phyloP scores from a whole-genome alignment of 2,113 vertebrate genomes.

The Edolisoma coerulescens region DNA sequence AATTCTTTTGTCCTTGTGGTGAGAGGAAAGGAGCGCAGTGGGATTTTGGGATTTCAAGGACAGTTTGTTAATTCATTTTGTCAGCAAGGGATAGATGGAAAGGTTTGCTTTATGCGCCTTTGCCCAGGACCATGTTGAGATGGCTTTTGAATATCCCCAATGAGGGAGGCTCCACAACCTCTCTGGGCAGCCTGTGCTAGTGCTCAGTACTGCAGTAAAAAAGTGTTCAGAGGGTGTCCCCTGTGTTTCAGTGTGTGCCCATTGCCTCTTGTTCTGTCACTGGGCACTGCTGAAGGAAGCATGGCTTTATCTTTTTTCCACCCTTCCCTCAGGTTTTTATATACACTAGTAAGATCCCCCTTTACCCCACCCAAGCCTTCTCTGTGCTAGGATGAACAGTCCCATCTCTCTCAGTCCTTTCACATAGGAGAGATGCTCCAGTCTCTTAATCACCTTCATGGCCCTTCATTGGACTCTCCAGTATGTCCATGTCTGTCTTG shows the following conservation, averaged over 20 bases:
- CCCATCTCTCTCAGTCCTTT: neutral
- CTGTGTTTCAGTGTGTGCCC: neutral
- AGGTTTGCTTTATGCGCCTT: neutral
- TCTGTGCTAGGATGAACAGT: neutral
- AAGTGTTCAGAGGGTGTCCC: neutral
- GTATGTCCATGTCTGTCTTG: neutral
- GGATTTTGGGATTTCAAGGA: neutral
- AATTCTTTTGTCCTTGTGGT: neutral
- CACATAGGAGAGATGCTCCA: neutral
- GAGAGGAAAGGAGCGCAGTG: neutral
- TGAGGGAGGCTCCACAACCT: neutral
- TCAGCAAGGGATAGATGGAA: neutral
- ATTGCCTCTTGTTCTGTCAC: neutral
- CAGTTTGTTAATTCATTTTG: neutral
- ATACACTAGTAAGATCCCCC: neutral
- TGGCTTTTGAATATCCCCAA: neutral
- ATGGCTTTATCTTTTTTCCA: neutral
- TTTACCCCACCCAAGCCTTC: neutral
- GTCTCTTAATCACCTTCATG: neutral
- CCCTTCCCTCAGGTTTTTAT: neutral
- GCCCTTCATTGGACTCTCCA: neutral
- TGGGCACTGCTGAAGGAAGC: neutral
- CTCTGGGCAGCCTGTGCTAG: neutral
- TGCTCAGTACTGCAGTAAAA: neutral
- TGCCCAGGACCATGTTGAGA: neutral